Percentiles rank a stretch among this genome's conserved stretches.
phyloP scores from a whole-genome alignment of 2,797 vertebrate species.

The Hirundo rustica region DNA sequence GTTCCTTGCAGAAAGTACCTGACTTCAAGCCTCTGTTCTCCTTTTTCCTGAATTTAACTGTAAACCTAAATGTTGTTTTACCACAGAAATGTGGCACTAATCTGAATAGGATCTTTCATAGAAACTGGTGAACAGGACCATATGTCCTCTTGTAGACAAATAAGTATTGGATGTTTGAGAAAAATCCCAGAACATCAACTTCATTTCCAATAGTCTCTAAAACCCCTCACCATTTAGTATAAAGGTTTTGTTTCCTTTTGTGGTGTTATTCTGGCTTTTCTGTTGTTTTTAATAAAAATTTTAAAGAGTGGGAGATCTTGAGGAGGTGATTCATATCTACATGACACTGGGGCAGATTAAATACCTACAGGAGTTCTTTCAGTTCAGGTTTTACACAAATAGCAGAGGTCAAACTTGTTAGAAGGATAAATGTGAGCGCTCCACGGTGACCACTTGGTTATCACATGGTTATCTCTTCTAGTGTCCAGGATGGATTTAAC shows the following conservation, averaged over 20 bases:
- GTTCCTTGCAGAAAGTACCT: background rate
- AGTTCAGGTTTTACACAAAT: slow-evolving; percentile 1
- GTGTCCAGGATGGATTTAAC: background rate
- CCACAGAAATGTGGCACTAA: background rate
- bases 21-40: background rate
- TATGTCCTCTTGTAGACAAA: background rate
- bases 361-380: background rate
- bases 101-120: background rate
- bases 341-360: background rate
- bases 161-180: background rate
- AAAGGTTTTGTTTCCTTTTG: background rate
- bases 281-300: background rate
- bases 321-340: background rate
- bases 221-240: accelerated
- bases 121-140: background rate
- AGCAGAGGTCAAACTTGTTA: background rate
- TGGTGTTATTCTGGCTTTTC: background rate
- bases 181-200: background rate
- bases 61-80: background rate
- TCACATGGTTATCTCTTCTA: background rate
- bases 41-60: background rate
- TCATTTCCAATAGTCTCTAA: background rate
- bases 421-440: background rate
- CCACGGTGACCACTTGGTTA: background rate
- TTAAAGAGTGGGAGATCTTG: background rate